Conservation (phyloP, 2,113 vertebrate genomes). For the Alouatta palliata region DNA sequence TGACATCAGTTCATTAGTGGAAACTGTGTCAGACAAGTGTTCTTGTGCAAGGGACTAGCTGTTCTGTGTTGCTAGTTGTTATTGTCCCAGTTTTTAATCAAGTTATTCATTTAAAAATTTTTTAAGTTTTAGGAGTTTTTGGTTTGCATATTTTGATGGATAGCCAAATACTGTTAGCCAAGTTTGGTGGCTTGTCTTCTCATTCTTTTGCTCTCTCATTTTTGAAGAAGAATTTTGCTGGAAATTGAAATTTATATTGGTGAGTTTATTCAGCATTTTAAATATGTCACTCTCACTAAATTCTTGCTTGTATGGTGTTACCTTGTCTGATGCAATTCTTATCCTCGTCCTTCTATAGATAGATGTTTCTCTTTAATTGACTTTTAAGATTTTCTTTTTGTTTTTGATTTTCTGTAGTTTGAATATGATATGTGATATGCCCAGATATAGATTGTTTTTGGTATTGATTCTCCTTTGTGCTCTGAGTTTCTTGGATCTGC, state of each 20-base stretch:
- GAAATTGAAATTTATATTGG: not conserved
- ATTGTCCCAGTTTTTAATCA: not conserved
- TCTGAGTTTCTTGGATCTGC: not conserved
- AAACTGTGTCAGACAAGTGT: not conserved
- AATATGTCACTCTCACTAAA: not conserved
- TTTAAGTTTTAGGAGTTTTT: too few species aligned
- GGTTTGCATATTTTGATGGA: not conserved
- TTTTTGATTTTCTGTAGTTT: not conserved
- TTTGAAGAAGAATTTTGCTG: not conserved
- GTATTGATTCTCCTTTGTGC: not conserved
- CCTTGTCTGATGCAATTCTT: not conserved
- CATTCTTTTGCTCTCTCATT: not conserved
- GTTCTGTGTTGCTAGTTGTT: not conserved
- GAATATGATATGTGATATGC: not conserved
- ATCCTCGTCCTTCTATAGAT: not conserved
- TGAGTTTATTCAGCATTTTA: not conserved
- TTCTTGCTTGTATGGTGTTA: not conserved
- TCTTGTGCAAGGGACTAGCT: not conserved
- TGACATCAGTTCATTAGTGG: not conserved
- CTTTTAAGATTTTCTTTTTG: not conserved
- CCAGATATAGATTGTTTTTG: not conserved
- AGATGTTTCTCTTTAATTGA: not conserved
- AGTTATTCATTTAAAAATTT: too few species aligned
- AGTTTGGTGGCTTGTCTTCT: not conserved
- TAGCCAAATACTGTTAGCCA: not conserved